Evolutionary conservation across 2,888 invertebrate species (phyloP), one percentile per base, ranked within the genome.

Genomic region (Leptopilina myrica): DNA sequence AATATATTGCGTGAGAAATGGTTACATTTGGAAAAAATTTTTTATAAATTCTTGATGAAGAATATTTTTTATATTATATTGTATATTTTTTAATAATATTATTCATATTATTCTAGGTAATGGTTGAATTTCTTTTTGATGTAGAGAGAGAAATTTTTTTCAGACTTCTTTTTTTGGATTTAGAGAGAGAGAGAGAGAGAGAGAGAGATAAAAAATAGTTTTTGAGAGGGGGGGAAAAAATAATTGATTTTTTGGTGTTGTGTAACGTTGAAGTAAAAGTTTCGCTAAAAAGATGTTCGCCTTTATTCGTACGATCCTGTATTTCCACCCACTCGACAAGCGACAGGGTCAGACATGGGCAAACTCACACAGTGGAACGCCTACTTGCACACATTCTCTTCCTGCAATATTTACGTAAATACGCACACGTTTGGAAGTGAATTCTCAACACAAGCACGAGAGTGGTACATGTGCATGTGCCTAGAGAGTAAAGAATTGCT

Each of bases 271-370:
- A 73, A 73, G 73, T 56, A 73, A 73, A 73, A 73, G 56, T 81
- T 77, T 79, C 64, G 64, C 49, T 26, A 80, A 49, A 20, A 76
- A 67, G 78, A 66, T 79, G 64, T 26, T 67, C 76, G 64, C 75
- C 67, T 69, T 69, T 69, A 69, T 69, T 69, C 66, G 78, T 81
- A 86, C 87, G 85, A 82, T 85, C 88, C 87, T 86, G 87, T 81
- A 81, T 83, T 85, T 84, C 88, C 87, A 86, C 87, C 87, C 89
- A 87, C 86, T 86, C 86, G 84, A 83, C 85, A 81, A 82, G 80
- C 85, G 84, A 86, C 87, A 88, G 87, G 88, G 88, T 87, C 88
- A 88, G 87, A 69, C 76, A 69, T 64, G 67, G 49, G 76, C 67
- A 69, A 20, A 49, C 14, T 12, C 77, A 64, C 76, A 81, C 81